Percentiles rank a stretch among this genome's conserved stretches.
phyloP scores from a whole-genome alignment of 2,888 invertebrate species.

The Platerodrilus igneus region DNA sequence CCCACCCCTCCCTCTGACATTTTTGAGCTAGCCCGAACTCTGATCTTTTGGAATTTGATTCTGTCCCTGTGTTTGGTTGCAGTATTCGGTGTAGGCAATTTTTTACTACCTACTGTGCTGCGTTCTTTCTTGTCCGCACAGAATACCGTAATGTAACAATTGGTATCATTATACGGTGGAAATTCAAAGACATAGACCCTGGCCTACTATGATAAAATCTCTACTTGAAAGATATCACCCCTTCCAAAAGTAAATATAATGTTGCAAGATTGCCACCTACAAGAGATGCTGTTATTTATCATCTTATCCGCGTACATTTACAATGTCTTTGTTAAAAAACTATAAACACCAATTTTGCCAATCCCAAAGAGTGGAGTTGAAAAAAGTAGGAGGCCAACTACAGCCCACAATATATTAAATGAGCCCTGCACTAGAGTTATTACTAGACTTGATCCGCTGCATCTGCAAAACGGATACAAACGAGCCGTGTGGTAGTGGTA shows the following conservation, averaged over 20 bases:
- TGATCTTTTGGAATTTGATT: too few relatives aligned
- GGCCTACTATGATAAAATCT: slow-evolving; percentile 5
- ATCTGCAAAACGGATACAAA: slow-evolving; percentile 5
- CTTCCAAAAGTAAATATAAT: slow-evolving; percentile 7
- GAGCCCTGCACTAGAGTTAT: slow-evolving; percentile 4
- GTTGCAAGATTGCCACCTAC: slow-evolving; percentile 7
- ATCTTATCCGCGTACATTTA: too few relatives aligned
- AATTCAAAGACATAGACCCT: slow-evolving; percentile 3
- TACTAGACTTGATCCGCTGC: too few relatives aligned
- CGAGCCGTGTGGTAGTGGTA: slow-evolving; percentile 1
- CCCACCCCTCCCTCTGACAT: too few relatives aligned
- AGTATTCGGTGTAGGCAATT: too few relatives aligned
- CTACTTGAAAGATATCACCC: slow-evolving; percentile 5
- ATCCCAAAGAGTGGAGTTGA: slow-evolving; percentile 7
- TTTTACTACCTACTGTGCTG: too few relatives aligned
- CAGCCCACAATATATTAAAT: slow-evolving; percentile 5
- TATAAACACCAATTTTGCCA: slow-evolving; percentile 4
- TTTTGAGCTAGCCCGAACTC: too few relatives aligned
- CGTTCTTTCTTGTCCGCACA: too few relatives aligned
- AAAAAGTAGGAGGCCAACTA: slow-evolving; percentile 7
- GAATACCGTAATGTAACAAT: too few relatives aligned
- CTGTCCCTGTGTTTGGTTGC: too few relatives aligned
- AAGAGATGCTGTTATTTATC: too few relatives aligned
- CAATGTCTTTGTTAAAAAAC: slow-evolving; percentile 8
- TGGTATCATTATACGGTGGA: slow-evolving; percentile 8